These are phyloP conservation scores for Hephaestus fuliginosus DNA, from an alignment of 2,797 vertebrate species.

Conservation along the genomic window DNA sequence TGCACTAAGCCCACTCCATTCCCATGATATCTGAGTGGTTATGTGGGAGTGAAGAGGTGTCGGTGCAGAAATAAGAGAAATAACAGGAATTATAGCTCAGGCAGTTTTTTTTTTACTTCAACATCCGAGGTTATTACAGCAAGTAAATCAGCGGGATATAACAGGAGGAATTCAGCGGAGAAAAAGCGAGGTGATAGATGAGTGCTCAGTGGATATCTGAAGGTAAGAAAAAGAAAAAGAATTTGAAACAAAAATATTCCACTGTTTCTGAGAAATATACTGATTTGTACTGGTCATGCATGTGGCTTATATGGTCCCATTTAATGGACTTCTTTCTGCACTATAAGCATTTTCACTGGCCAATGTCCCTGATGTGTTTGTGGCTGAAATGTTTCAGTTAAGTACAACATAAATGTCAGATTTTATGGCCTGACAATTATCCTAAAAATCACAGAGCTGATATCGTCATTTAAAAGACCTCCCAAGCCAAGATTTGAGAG, in stretches of 20 bases:
- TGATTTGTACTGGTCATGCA: background rate
- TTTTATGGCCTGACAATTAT: background rate
- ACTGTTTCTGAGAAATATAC: background rate
- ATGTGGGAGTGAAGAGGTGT: constrained; percentile 56
- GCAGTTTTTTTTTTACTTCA: constrained; percentile 2
- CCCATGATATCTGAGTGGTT: constrained; percentile 25
- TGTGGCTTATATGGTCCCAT: background rate
- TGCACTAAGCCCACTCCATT: constrained; percentile 24
- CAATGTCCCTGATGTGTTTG: too few species aligned
- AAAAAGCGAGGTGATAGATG: background rate
- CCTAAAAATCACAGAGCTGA: background rate
- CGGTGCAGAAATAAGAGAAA: constrained; percentile 20
- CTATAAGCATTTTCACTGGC: background rate
- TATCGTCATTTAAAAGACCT: background rate
- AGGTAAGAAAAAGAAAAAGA: background rate
- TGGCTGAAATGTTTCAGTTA: background rate
- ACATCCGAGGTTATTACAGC: constrained; percentile 6
- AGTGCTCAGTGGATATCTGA: background rate
- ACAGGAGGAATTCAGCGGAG: background rate
- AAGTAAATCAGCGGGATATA: background rate
- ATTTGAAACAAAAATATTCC: background rate
- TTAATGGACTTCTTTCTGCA: background rate
- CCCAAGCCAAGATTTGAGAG: background rate
- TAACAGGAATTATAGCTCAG: constrained; percentile 34
- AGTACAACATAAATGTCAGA: background rate